Conservation (phyloP, 2,113 vertebrate species). For the Cranoglanis bouderius region DNA sequence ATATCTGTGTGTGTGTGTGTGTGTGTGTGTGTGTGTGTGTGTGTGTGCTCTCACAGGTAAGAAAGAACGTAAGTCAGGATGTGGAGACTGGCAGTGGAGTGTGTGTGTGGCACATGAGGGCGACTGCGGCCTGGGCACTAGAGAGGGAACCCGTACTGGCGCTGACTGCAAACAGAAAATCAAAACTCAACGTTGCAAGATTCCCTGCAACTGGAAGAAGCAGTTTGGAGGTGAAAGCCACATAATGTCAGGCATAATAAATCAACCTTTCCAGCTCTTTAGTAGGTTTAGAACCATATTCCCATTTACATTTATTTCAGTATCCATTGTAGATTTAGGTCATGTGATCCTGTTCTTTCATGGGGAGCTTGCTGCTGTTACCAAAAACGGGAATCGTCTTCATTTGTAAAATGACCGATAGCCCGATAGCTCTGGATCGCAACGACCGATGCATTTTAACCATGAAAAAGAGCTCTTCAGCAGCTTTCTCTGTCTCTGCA, state of each 20-base stretch:
- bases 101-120: constrained; percentile 92
- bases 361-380: not conserved
- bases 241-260: not conserved
- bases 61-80: constrained; percentile 92
- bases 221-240: constrained; percentile 89
- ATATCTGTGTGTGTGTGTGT: not conserved
- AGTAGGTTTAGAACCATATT: not conserved
- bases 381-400: not conserved
- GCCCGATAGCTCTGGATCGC: not conserved
- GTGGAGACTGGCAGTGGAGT: constrained; percentile 97
- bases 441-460: not conserved
- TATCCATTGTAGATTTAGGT: not conserved
- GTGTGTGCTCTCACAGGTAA: constrained; percentile 75
- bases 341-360: not conserved
- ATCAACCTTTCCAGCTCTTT: not conserved
- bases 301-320: not conserved
- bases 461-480: not conserved
- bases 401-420: not conserved
- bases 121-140: constrained; percentile 91
- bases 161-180: constrained; percentile 92
- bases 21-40: constrained; percentile 17
- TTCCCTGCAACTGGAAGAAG: constrained; percentile 99
- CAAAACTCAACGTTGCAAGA: constrained; percentile 98
- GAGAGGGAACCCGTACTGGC: constrained; percentile 89
- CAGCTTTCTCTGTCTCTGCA: not conserved